A percentile compares a stretch with the other conserved stretches of the same genome.
These are phyloP conservation scores for Lasiurus borealis DNA, from an alignment of 2,113 vertebrate species.

Conservation along the genomic window DNA sequence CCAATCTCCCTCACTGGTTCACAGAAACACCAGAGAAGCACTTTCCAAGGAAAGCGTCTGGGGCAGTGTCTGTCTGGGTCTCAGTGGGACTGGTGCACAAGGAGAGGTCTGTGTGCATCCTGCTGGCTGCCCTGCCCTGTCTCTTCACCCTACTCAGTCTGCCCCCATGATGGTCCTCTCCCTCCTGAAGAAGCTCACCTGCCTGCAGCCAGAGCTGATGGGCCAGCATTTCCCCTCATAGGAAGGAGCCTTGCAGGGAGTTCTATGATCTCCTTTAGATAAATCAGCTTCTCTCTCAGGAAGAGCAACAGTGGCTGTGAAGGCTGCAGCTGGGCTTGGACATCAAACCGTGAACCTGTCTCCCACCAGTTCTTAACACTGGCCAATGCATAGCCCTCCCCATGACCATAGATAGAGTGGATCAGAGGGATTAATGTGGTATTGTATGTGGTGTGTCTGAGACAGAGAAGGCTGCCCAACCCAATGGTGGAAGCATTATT, in stretches of 20 bases:
- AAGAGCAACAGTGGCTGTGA: rapidly evolving
- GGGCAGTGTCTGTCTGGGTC: rapidly evolving
- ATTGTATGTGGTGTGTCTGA: rapidly evolving
- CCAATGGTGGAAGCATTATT: rapidly evolving
- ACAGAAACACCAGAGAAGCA: not conserved
- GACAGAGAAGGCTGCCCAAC: not conserved
- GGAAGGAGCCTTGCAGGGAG: rapidly evolving
- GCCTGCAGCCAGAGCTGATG: rapidly evolving
- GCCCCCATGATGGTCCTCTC: rapidly evolving
- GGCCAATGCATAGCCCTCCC: rapidly evolving
- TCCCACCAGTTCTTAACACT: no score
- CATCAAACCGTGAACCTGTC: rapidly evolving
- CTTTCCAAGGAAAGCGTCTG: rapidly evolving
- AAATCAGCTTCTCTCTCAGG: not conserved
- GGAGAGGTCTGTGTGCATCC: not conserved
- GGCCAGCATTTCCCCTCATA: rapidly evolving
- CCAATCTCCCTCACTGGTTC: rapidly evolving
- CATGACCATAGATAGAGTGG: rapidly evolving
- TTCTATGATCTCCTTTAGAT: rapidly evolving
- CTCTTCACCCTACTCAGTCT: no score
- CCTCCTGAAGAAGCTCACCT: not conserved
- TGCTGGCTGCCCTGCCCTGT: not conserved
- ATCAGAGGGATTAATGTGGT: no score
- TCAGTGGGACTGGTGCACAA: no score
- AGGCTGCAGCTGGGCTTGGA: rapidly evolving